A percentile compares a stretch with the other conserved stretches of the same genome.
These are phyloP conservation scores for Hozukius guyotensis DNA, from an alignment of 2,797 vertebrate genomes.

Conservation along the genomic window DNA sequence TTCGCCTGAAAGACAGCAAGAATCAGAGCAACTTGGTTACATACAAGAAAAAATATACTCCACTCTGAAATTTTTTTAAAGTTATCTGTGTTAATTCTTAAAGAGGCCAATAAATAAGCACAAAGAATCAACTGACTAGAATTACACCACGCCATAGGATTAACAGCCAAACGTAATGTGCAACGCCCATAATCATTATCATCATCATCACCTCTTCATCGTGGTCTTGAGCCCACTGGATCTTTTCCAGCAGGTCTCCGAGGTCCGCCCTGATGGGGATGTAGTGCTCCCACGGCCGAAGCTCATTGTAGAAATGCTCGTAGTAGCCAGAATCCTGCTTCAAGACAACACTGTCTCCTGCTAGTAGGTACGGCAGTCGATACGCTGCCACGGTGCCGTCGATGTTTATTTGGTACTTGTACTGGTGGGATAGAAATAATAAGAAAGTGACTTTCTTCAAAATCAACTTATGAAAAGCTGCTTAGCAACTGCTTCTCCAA, in stretches of 20 bases:
- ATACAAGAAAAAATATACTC: not conserved
- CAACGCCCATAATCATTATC: not conserved
- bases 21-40: not conserved
- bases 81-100: not conserved
- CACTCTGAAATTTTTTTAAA: not conserved
- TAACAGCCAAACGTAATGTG: not conserved
- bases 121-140: not conserved
- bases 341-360: constrained; percentile 93
- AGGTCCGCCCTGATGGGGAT: constrained; percentile 93
- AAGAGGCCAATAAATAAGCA: not conserved
- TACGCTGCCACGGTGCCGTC: constrained; percentile 98
- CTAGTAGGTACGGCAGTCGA: constrained; percentile 93
- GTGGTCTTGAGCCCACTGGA: constrained; percentile 93
- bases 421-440: constrained; percentile 77
- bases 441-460: not conserved
- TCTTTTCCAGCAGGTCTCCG: constrained; percentile 92
- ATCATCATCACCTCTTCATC: constrained; percentile 88
- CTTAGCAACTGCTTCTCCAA: not conserved
- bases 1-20: constrained; percentile 81
- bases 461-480: not conserved
- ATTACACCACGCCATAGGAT: not conserved
- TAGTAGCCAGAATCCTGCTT: constrained; percentile 98
- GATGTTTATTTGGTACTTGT: constrained; percentile 97
- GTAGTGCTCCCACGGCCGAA: constrained; percentile 94
- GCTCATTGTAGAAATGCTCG: constrained; percentile 94